Conservation (phyloP, 2,888 invertebrate species). For the Microplitis deprimator region DNA sequence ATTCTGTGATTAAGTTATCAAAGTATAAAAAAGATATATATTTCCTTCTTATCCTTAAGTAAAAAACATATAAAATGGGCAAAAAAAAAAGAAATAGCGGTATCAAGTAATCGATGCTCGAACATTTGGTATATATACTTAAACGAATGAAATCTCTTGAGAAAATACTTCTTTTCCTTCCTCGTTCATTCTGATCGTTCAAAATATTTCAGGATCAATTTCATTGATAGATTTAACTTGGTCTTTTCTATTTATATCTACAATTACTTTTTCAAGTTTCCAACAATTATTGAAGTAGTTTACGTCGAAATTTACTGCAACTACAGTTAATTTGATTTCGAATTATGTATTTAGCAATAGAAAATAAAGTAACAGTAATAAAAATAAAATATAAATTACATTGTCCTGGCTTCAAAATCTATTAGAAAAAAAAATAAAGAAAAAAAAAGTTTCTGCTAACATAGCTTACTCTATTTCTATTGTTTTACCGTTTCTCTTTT, state of each 20-base stretch:
- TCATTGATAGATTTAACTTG: slow-evolving; percentile 8
- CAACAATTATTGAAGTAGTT: slow-evolving; percentile 2
- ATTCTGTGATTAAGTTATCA: slow-evolving; percentile 27
- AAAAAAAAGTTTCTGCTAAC: slow-evolving; percentile 37
- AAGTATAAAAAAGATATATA: slow-evolving; percentile 7
- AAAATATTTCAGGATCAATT: slow-evolving; percentile 15
- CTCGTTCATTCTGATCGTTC: background rate
- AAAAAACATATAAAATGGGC: background rate
- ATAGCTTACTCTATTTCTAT: background rate
- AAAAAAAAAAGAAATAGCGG: slow-evolving; percentile 7
- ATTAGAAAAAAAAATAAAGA: slow-evolving; percentile 13
- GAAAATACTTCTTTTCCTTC: slow-evolving; percentile 4
- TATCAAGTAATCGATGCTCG: slow-evolving; percentile 22
- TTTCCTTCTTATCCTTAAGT: slow-evolving; percentile 7
- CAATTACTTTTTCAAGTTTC: background rate
- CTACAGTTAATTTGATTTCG: too few relatives aligned
- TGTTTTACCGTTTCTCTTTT: slow-evolving; percentile 19
- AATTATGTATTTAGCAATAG: too few relatives aligned
- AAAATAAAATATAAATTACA: too few relatives aligned
- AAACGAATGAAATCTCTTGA: slow-evolving; percentile 15
- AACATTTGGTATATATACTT: slow-evolving; percentile 15
- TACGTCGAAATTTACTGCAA: background rate
- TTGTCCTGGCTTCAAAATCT: too few relatives aligned
- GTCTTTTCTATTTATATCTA: background rate
- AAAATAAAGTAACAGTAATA: too few relatives aligned